Evolutionary conservation across 2,797 vertebrate genomes (phyloP), one percentile per base, ranked within the genome.

Genomic region (Acanthiza pusilla): DNA sequence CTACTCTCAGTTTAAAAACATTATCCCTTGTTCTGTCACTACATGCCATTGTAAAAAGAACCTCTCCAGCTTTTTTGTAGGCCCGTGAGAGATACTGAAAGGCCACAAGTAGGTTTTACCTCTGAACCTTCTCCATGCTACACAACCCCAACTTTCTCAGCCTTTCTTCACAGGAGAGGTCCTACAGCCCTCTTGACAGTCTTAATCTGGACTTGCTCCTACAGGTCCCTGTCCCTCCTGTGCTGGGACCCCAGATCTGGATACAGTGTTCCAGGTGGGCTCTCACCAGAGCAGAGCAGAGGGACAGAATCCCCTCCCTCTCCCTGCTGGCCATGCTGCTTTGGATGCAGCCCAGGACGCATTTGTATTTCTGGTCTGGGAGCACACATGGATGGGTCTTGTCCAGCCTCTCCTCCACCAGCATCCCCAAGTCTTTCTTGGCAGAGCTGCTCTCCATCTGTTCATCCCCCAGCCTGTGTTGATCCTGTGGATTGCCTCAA

Each of bases 251-350:
- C 25, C 55, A 40, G n/a, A 40, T 13, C 6, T 54, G 55, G 32
- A 5, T 29, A 23, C 11, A 53, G 47, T 7, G 0, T 7, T 62
- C 2, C 9, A 48, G 13, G 9, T 30, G 30, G 16, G 7, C 3
- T 40, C 11, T 62, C 27, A 38, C 1, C 21, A 51, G 25, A 55
- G 25, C 42, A 45, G 48, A 30, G 15, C 16, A 42, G 36, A 51
- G 53, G 23, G 20, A 7, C 16, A 61, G 20, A 47, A 20, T 61
- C 13, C 11, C 13, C 13, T 53, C 29, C 38, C 47, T 53, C 0
- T 0, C 11, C 13, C n/a, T 53, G 47, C 13, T 68, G 27, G 0
- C 27, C 47, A 16, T 0, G 0, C 29, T 76, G 23, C 55, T 68
- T 9, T 76, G n/a, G 29, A 14, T 61, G 55, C 16, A 77, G 40